Conservation (phyloP, 2,888 invertebrate species). For the Aphidius colemani region DNA sequence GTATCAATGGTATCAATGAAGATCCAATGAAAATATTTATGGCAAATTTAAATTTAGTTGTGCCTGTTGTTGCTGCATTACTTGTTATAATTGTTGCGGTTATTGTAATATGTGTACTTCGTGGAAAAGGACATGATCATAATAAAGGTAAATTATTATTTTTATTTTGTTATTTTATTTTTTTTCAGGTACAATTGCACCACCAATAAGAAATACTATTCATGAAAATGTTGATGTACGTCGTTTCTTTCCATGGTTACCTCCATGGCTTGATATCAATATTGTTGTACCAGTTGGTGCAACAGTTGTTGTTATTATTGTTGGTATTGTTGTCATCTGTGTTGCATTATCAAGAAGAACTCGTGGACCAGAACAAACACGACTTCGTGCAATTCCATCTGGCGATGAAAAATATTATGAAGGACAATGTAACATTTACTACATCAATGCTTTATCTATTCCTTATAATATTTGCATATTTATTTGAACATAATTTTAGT, state of each 20-base stretch:
- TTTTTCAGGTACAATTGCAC: constrained; percentile 78
- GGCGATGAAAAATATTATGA: constrained; percentile 60
- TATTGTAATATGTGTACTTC: constrained; percentile 89
- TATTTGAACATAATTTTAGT: background rate
- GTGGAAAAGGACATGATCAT: constrained; percentile 81
- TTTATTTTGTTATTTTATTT: constrained; percentile 40
- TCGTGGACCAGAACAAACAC: constrained; percentile 69
- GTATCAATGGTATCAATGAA: constrained; percentile 60
- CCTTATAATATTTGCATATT: constrained; percentile 4
- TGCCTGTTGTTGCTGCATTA: constrained; percentile 89
- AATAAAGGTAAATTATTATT: constrained; percentile 58
- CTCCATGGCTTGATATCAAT: constrained; percentile 86
- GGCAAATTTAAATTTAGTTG: constrained; percentile 90
- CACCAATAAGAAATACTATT: constrained; percentile 67
- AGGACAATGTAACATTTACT: constrained; percentile 54
- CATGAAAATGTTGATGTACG: constrained; percentile 61
- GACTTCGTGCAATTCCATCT: constrained; percentile 73
- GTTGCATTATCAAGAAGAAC: constrained; percentile 81
- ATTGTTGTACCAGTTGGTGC: constrained; percentile 89
- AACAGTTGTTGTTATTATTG: constrained; percentile 86
- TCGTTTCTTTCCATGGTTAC: constrained; percentile 75
- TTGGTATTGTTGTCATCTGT: constrained; percentile 89
- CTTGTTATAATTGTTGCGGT: constrained; percentile 92
- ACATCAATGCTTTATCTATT: constrained; percentile 6
- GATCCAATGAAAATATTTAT: constrained; percentile 86